Conservation (phyloP, 1,140 invertebrate species). For the Conopomorpha cramerella region DNA sequence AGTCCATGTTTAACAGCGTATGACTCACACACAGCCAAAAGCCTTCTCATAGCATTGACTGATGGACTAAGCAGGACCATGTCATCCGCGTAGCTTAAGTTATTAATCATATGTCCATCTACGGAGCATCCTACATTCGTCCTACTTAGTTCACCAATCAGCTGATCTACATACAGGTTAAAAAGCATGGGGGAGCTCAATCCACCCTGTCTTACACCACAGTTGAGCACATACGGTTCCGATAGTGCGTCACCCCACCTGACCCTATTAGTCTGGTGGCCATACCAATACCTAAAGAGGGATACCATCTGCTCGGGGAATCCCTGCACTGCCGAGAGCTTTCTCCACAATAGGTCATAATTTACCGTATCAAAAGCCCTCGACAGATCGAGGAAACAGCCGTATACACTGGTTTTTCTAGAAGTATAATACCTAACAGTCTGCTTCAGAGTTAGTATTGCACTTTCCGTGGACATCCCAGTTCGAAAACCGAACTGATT, state of each 20-base stretch:
- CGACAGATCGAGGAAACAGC: neutral
- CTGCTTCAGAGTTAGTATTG: neutral
- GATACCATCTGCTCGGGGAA: neutral
- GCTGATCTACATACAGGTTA: neutral
- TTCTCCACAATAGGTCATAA: neutral
- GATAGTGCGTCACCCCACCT: neutral
- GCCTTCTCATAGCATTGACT: neutral
- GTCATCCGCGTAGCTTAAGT: neutral
- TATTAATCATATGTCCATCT: neutral
- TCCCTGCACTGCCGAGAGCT: neutral
- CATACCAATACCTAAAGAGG: neutral
- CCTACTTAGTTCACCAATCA: neutral
- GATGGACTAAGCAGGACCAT: neutral
- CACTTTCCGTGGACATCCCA: neutral
- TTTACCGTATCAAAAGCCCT: neutral
- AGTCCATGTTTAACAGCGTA: neutral
- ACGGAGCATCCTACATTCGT: neutral
- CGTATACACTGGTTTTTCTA: neutral
- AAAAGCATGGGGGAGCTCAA: neutral
- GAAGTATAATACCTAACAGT: neutral
- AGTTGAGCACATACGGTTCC: neutral
- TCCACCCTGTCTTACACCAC: neutral
- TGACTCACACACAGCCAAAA: neutral
- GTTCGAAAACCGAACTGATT: neutral
- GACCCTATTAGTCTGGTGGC: neutral